Evolutionary conservation across 1,140 invertebrate species (phyloP).

Genomic region (Pogonus chalceus): DNA sequence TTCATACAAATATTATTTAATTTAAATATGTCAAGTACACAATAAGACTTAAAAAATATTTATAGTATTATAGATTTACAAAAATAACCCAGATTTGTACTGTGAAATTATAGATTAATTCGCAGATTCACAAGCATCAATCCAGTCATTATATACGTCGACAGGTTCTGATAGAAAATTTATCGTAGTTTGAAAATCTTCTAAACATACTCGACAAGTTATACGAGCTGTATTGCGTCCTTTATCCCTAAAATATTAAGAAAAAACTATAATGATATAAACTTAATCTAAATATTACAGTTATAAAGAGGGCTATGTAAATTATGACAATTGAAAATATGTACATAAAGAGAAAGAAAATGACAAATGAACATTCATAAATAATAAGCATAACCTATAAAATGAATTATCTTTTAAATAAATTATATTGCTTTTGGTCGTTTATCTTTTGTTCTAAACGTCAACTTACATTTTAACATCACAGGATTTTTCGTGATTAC

Average conservation of each 20-base stretch:
- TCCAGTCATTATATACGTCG: constrained; percentile 99
- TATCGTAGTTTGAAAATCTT: constrained; percentile 94
- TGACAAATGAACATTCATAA: background rate
- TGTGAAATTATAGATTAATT: constrained; percentile 47
- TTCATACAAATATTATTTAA: too few relatives aligned
- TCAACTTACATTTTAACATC: constrained; percentile 95
- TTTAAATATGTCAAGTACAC: too few relatives aligned
- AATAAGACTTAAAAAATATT: too few relatives aligned
- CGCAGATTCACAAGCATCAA: constrained; percentile 93
- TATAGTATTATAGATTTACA: too few relatives aligned
- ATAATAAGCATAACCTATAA: background rate
- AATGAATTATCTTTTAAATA: constrained; percentile 2
- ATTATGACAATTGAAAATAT: too few relatives aligned
- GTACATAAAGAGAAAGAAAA: background rate
- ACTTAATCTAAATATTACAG: background rate
- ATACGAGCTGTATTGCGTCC: constrained; percentile 85
- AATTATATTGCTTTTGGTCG: background rate
- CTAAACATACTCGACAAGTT: constrained; percentile 87
- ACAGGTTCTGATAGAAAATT: constrained; percentile 94
- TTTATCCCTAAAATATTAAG: constrained; percentile 72
- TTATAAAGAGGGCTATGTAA: too few relatives aligned
- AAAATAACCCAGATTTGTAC: too few relatives aligned
- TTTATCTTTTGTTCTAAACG: constrained; percentile 7
- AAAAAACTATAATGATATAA: constrained; percentile 11
- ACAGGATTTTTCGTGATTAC: constrained; percentile 98